Conservation (phyloP, 1,140 invertebrate species). For the Phthorimaea operculella region DNA sequence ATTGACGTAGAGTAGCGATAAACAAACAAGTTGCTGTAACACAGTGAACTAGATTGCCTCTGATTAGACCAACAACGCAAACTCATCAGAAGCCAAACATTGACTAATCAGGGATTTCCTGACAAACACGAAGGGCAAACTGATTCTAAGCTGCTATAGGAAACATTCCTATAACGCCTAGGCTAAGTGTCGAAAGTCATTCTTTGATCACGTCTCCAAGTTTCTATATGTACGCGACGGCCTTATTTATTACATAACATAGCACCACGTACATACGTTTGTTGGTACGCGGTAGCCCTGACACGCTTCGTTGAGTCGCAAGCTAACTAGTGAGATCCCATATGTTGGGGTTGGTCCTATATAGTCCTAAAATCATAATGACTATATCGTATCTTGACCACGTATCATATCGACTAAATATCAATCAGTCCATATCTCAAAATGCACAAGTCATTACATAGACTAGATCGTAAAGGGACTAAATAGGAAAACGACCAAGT, state of each 20-base stretch:
- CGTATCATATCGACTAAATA: too few species aligned
- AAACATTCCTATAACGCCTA: not conserved
- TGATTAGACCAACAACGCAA: not conserved
- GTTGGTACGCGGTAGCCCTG: conserved; percentile 43
- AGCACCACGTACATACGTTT: conserved; percentile 31
- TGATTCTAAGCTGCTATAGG: not conserved
- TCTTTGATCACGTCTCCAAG: not conserved
- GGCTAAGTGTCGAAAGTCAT: not conserved
- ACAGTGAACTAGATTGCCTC: not conserved
- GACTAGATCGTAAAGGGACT: too few species aligned
- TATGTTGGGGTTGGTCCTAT: too few species aligned
- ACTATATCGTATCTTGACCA: too few species aligned
- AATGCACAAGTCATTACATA: too few species aligned
- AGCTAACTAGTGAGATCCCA: conserved; percentile 28
- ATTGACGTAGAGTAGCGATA: too few species aligned
- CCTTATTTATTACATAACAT: conserved; percentile 38
- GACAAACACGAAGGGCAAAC: not conserved
- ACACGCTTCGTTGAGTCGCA: conserved; percentile 39
- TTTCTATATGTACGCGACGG: conserved; percentile 17
- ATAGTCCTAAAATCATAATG: too few species aligned
- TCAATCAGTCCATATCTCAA: too few species aligned
- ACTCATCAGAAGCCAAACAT: conserved; percentile 7
- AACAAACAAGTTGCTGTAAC: too few species aligned
- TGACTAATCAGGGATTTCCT: not conserved
- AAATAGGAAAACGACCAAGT: too few species aligned